Base-by-base conservation (phyloP, 2,113 vertebrate species). In the Callospermophilus lateralis region DNA sequence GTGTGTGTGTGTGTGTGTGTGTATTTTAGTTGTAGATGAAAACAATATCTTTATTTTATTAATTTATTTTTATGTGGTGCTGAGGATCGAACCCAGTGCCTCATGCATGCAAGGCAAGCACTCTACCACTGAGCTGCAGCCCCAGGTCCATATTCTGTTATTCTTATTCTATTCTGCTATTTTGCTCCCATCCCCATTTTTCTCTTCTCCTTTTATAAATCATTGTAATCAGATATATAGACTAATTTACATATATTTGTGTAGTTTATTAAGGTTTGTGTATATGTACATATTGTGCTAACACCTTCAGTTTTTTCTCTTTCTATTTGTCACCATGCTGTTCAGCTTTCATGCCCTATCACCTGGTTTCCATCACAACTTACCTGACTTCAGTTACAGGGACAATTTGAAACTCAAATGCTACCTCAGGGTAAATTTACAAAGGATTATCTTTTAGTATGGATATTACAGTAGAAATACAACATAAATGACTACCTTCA, bases 21-120 rank as follows among this genome's bases (percentile, higher is more conserved):
- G 45, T 45, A 1, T 45, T 45, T 45, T 45, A 45, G 45, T 45
- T 45, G 45, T 45, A 45, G 45, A 45, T 45, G 45, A 45, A 45
- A 7, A 45, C 45, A 9, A 45, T 45, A 45, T 45, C 45, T 45
- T 45, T 45, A 45, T 45, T 45, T 45, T 45, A 45, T 45, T 9
- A 9, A 45, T 45, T 45, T 45, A 45, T 45, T 45, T 45, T 9
- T 45, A 45, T 45, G 45, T 45, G 8, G 45, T 1, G 45, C 8
- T 45, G 45, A 45, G 45, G 45, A 45, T 45, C 8, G 45, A 45
- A 45, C 45, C 45, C 45, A 45, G 45, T 42, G 45, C 45, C 45
- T 0, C 45, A 8, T 8, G 9, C 45, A 45, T 45, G 45, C 45
- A 8, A 45, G 45, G 8, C 45, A 1, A 45, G 45, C 1, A 1